These are phyloP conservation scores for Diachasmimorpha longicaudata DNA, from an alignment of 1,140 invertebrate species.

Conservation along the genomic window DNA sequence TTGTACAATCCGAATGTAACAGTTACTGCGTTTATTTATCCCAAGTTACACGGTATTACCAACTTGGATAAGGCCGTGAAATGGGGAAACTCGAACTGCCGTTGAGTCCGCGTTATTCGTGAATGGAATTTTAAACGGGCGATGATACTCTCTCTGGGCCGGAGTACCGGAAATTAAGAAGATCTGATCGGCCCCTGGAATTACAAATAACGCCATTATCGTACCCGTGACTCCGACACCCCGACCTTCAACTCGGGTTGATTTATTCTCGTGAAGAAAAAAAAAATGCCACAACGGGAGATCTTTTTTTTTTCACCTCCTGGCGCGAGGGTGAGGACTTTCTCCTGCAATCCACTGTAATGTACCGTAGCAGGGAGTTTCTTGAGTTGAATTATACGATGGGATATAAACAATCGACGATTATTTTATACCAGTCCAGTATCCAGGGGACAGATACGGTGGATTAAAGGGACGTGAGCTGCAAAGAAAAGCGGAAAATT, in stretches of 20 bases:
- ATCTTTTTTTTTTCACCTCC: background rate
- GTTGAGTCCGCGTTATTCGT: background rate
- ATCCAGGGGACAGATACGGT: background rate
- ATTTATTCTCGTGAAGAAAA: background rate
- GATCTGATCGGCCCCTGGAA: slow-evolving; percentile 48
- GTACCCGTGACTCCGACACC: background rate
- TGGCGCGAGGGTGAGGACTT: too few species aligned
- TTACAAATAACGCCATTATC: slow-evolving; percentile 52
- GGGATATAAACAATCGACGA: slow-evolving; percentile 18
- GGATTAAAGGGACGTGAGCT: slow-evolving; percentile 8
- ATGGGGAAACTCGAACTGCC: background rate
- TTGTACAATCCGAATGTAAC: background rate
- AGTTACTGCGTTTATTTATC: background rate
- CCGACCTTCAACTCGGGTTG: background rate
- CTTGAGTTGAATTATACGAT: slow-evolving; percentile 15
- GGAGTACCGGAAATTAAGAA: slow-evolving; percentile 49
- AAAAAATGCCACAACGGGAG: background rate
- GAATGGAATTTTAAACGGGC: slow-evolving; percentile 43
- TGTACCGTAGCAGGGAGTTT: background rate
- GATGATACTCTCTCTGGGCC: background rate
- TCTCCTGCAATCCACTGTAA: background rate
- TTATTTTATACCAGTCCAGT: background rate
- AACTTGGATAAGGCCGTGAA: background rate
- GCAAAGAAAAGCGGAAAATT: background rate
- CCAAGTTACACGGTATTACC: background rate